Percentiles rank a stretch among this genome's conserved stretches.
These are phyloP conservation scores for Carassius carassius DNA, from an alignment of 2,113 vertebrate species.

Conservation along the genomic window DNA sequence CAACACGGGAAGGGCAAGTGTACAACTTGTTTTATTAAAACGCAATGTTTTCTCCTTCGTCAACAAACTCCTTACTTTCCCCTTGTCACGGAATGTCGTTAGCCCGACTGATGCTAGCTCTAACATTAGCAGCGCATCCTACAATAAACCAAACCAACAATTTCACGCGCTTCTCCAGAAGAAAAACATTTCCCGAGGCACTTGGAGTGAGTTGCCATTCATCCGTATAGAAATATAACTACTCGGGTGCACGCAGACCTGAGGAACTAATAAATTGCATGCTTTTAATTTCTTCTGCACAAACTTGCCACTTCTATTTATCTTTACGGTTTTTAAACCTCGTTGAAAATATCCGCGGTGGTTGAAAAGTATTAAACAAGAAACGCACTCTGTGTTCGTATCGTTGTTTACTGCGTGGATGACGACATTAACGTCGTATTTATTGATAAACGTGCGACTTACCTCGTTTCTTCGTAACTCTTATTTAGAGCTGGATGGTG, in stretches of 20 bases:
- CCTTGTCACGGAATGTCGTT: conserved; percentile 83
- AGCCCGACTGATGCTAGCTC: conserved; percentile 68
- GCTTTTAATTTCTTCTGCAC: conserved; percentile 77
- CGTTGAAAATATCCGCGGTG: conserved; percentile 61
- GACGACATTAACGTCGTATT: conserved; percentile 55
- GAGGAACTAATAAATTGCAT: conserved; percentile 67
- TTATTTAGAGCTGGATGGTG: conserved; percentile 79
- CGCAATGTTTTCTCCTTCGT: conserved; percentile 69
- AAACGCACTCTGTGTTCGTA: conserved; percentile 41
- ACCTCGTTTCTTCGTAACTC: conserved; percentile 86
- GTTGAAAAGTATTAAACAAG: conserved; percentile 52
- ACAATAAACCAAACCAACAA: conserved; percentile 79
- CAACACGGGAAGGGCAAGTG: conserved; percentile 53
- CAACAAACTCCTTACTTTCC: conserved; percentile 78
- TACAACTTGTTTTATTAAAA: conserved; percentile 66
- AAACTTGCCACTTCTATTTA: conserved; percentile 80
- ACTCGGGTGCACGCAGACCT: conserved; percentile 51
- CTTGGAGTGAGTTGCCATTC: conserved; percentile 42
- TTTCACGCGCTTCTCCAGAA: conserved; percentile 65
- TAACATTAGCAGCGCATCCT: conserved; percentile 76
- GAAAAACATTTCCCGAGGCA: conserved; percentile 64
- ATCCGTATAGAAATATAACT: conserved; percentile 34
- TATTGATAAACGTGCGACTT: conserved; percentile 78
- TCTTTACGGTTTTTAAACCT: conserved; percentile 70
- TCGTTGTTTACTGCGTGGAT: conserved; percentile 55